A percentile compares a stretch with the other conserved stretches of the same genome.
Conservation (phyloP, 2,797 vertebrate species). For the Phataginus tricuspis region DNA sequence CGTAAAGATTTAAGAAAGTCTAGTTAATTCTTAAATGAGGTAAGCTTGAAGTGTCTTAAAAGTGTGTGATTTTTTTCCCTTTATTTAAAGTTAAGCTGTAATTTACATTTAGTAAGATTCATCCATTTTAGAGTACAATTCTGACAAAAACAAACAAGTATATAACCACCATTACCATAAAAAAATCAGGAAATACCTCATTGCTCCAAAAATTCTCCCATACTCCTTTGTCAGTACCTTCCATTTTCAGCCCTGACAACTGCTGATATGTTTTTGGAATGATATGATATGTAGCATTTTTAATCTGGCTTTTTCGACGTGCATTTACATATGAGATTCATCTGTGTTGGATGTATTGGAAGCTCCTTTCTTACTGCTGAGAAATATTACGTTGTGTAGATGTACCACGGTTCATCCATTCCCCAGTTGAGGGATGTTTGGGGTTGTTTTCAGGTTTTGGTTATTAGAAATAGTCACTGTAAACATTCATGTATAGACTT, state of each 20-base stretch:
- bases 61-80: neutral
- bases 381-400: neutral
- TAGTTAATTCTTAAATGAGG: conserved; percentile 11
- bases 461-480: neutral
- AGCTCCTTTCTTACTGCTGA: neutral
- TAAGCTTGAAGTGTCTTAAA: conserved; percentile 14
- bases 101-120: neutral
- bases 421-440: neutral
- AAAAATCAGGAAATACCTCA: neutral
- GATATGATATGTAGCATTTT: neutral
- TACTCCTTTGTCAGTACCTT: neutral
- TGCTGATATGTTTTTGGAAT: neutral
- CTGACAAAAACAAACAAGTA: neutral
- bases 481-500: neutral
- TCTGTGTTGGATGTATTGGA: neutral
- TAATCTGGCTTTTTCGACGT: neutral
- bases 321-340: neutral
- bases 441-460: neutral
- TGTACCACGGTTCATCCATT: neutral
- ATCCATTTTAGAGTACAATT: neutral
- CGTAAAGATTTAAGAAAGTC: neutral
- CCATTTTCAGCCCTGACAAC: neutral
- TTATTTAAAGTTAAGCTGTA: neutral
- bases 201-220: neutral
- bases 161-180: neutral